These are phyloP conservation scores for Kryphioiulus occultus DNA, from an alignment of 2,888 invertebrate species.

Conservation along the genomic window DNA sequence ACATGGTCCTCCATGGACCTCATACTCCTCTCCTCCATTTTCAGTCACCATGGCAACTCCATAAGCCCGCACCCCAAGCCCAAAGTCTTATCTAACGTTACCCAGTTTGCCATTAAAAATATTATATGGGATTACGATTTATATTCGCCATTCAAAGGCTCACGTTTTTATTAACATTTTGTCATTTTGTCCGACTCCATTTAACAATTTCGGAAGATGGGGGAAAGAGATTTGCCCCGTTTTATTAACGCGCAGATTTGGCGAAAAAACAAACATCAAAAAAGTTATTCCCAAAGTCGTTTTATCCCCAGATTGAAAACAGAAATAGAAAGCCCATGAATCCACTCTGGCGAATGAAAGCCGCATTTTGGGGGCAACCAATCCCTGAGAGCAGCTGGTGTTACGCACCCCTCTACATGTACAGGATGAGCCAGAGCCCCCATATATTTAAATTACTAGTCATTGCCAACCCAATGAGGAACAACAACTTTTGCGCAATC, in stretches of 20 bases:
- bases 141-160: slow-evolving; percentile 23
- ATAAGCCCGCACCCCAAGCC: slow-evolving; percentile 7
- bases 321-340: not conserved
- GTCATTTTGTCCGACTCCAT: slow-evolving; percentile 23
- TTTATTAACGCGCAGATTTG: not conserved
- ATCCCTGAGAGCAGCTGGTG: not conserved
- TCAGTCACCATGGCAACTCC: not conserved
- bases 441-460: too few species aligned
- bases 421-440: not conserved
- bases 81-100: slow-evolving; percentile 17
- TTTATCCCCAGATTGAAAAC: slow-evolving; percentile 23
- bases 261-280: slow-evolving; percentile 23
- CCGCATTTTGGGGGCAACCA: not conserved
- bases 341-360: not conserved
- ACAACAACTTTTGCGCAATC: too few species aligned
- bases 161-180: slow-evolving; percentile 23
- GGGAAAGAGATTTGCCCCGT: slow-evolving; percentile 2
- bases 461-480: too few species aligned
- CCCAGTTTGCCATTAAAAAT: slow-evolving; percentile 23
- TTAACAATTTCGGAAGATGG: slow-evolving; percentile 16
- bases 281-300: slow-evolving; percentile 17
- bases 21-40: not conserved
- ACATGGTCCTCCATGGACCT: not conserved
- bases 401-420: too few species aligned
- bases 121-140: slow-evolving; percentile 23